Conservation (phyloP, 2,888 invertebrate species). For the Apodemia zela region DNA sequence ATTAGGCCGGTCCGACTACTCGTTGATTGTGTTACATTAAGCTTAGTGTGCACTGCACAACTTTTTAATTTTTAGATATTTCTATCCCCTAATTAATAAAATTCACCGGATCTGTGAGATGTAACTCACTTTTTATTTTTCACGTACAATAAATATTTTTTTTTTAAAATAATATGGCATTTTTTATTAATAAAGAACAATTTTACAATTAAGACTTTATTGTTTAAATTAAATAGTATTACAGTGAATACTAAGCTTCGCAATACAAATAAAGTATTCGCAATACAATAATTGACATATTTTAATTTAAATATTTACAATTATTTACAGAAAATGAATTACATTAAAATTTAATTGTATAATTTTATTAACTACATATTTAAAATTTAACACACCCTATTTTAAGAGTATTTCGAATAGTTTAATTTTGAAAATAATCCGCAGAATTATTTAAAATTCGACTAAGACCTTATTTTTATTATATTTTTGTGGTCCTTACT, state of each 20-base stretch:
- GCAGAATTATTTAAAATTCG: neutral
- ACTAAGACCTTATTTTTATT: too few relatives aligned
- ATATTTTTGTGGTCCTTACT: too few relatives aligned
- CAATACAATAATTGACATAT: conserved; percentile 24
- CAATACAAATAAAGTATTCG: neutral
- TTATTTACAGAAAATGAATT: conserved; percentile 23
- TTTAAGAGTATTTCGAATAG: conserved; percentile 2
- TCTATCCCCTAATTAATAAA: neutral
- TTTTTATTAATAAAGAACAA: neutral
- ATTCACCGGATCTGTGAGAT: neutral
- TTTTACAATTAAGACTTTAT: neutral
- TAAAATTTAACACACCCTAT: conserved; percentile 6
- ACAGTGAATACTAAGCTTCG: neutral
- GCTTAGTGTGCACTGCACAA: conserved; percentile 1
- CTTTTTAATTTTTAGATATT: conserved; percentile 2
- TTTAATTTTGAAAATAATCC: neutral
- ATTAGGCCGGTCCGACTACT: conserved; percentile 78
- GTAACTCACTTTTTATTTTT: neutral
- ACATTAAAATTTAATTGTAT: neutral
- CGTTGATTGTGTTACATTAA: conserved; percentile 55
- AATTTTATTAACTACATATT: conserved; percentile 10
- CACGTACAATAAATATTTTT: neutral
- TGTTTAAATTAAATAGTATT: conserved; percentile 12
- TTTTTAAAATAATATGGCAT: conserved; percentile 4
- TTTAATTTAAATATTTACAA: conserved; percentile 26